Base-by-base conservation (phyloP, 2,888 invertebrate species). In the Trachelus tabidus region DNA sequence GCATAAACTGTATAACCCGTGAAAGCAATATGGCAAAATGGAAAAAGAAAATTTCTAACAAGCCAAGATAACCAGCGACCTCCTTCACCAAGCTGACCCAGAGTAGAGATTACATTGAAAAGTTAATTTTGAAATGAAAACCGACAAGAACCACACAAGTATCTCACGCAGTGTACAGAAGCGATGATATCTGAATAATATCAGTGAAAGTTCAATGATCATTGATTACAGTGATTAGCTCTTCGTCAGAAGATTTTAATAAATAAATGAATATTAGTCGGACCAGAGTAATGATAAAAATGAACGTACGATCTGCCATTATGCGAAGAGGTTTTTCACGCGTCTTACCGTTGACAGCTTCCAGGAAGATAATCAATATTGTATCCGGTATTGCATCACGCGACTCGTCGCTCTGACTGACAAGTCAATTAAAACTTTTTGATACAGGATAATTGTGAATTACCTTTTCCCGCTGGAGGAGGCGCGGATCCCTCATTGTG, bases 401-500 rank as follows among this genome's bases (percentile, higher is more conserved):
- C 56, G 56, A 56, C 56, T 56, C 56, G 56, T 56, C 15, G 9
- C 9, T 23, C 15, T 6, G 9, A 15, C 56, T 56, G 56, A 56
- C 56, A 56, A 23, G 23, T 56, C 23, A 2, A 56, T 56, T 56
- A 56, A 56, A 56, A 56, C 56, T 56, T 56, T 23, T 9, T 2
- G 56, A 56, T 23, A 23, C 23, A 56, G 23, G 56, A 79, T 77
- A 83, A 81, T 83, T 79, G 79, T 23, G 56, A 56, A 88, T 91
- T 91, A 91, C 91, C 91, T 91, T 91, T 85, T 88, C 88, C 86
- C 89, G 88, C 85, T 89, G 91, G 83, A 88, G 89, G 87, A 88
- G 90, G 87, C 89, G 91, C 92, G 90, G 92, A 91, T 90, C 91
- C 90, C 91, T 92, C 92, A 92, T 92, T 92, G 93, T 94, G 92